A percentile compares a stretch with the other conserved stretches of the same genome.
phyloP scores from a whole-genome alignment of 2,113 vertebrate species.

The Raja brachyura region DNA sequence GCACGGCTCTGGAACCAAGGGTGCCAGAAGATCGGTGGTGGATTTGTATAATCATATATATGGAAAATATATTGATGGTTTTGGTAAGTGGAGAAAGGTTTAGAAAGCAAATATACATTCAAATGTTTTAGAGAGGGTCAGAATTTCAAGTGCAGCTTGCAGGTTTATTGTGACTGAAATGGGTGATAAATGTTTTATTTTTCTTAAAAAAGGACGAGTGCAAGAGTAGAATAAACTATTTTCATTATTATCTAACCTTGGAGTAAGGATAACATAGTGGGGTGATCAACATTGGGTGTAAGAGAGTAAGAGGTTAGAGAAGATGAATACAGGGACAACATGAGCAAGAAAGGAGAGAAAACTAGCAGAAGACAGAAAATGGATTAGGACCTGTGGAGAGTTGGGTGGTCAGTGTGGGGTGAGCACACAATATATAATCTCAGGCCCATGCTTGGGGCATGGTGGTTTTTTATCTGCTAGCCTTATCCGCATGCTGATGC shows the following conservation, averaged over 20 bases:
- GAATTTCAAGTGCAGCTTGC: background rate
- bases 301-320: background rate
- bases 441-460: background rate
- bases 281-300: background rate
- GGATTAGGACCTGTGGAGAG: background rate
- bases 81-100: background rate
- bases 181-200: too few species aligned
- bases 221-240: background rate
- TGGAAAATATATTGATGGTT: background rate
- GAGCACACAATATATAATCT: background rate
- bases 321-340: background rate
- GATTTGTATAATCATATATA: too few species aligned
- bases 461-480: background rate
- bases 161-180: background rate
- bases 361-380: background rate
- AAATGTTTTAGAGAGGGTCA: background rate
- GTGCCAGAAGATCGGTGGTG: too few species aligned
- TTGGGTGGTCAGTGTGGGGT: background rate
- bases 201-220: background rate
- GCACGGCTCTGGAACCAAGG: too few species aligned
- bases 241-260: background rate
- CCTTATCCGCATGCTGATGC: background rate
- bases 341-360: background rate
- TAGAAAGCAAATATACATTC: background rate
- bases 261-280: background rate